Evolutionary conservation across 2,888 invertebrate genomes (phyloP), one percentile per base, ranked within the genome.

Genomic region (Germaria angustata): DNA sequence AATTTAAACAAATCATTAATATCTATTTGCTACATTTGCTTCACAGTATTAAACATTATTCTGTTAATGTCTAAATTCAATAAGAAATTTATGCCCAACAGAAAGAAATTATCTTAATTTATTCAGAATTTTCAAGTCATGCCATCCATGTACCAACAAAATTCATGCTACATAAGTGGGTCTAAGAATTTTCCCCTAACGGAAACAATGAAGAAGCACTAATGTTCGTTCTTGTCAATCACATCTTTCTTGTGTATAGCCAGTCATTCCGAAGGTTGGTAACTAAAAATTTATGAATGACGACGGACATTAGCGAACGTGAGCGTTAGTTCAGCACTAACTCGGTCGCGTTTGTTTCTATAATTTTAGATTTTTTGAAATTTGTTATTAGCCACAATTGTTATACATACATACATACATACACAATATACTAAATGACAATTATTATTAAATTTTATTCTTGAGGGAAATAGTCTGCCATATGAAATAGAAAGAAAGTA

Each of bases 131-230:
- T 46, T 17, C n/a, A 41, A 61, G 34, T 7, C 24, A 63, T 41
- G 32, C 28, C 20, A 36, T 36, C 13, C n/a, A 55, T 15, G 15
- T 15, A 15, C 32, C n/a, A n/a, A 36, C 8, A 36, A 34, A 63
- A 15, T 32, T 22, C 2, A 34, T 15, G n/a, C n/a, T n/a, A 36
- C 20, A 41, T 34, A 72, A 73, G 66, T 66, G 68, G 79, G 72
- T 72, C 59, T 66, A 57, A 59, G 49, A 49, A 7, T 51, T 49
- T 57, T 68, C 20, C 51, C 4, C 61, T 22, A 72, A 61, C 72
- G 72, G 61, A 73, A 41, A 63, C 17, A 17, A 41, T 73, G 32
- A 68, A 55, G 22, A 34, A 17, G 7, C 51, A 22, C 22, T 51
- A 34, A 41, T 24, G 11, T 53, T 63, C 51, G 15, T 57, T 44